Base-by-base conservation (phyloP, 2,797 vertebrate species). In the Hephaestus fuliginosus region DNA sequence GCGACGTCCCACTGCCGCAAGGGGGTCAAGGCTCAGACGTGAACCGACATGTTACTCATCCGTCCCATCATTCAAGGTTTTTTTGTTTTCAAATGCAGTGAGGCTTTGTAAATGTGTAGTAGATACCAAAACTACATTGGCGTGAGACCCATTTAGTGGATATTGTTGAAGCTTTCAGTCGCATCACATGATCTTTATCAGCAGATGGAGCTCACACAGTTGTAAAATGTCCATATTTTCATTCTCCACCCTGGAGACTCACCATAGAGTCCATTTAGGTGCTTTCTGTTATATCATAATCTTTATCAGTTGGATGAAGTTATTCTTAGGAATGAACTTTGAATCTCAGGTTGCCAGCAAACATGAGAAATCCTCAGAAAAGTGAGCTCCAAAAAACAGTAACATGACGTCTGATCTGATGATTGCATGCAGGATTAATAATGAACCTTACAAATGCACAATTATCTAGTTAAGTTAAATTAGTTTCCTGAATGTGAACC, bases 1-100 rank as follows among this genome's bases (percentile, higher is more conserved):
- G 70, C 60, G 44, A 53, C 56, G 70, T 76, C 79, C 62, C 69
- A 66, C 80, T 70, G 74, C 86, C 53, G 22, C 17, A 18, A 86
- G 75, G 71, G 62, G 55, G 65, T 79, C 55, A 52, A 46, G 18
- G 17, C 52, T 30, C 3, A 39, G 44, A 73, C 20, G 55, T 49
- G 53, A 70, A 60, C 15, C 70, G 53, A 65, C 36, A 56, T 52
- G 25, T 53, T 17, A 46, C n/a, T 3, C 57, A 71, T 10, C 3
- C 1, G 6, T 17, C 14, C 25, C 12, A 9, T 39, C 15, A 28
- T n/a, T 65, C 18, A 28, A 8, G 2, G 48, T 67, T n/a, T 63
- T 22, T 73, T 12, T 30, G 15, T 28, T 57, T 51, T 51, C 5
- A 12, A 30, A 20, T 12, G 30, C 8, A 12, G 33, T 15, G 15